These are phyloP conservation scores for Eurystomus gularis DNA, from an alignment of 2,113 vertebrate species.

Conservation along the genomic window DNA sequence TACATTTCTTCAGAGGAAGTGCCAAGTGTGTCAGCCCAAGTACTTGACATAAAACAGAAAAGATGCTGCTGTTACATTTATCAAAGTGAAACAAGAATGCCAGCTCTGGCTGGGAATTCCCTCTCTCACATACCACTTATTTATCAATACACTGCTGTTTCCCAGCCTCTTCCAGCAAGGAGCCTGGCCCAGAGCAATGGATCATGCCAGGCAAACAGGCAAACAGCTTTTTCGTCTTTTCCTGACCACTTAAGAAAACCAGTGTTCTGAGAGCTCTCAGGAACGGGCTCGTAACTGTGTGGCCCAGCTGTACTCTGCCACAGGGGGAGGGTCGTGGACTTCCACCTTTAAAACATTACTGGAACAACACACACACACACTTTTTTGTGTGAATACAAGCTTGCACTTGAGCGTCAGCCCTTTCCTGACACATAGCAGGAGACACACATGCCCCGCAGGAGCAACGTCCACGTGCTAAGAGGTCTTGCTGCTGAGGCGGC, in stretches of 20 bases:
- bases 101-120: neutral
- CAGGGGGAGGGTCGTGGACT: accelerated
- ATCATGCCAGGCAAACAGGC: neutral
- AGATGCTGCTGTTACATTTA: neutral
- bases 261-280: neutral
- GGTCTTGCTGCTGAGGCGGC: neutral
- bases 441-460: accelerated
- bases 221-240: neutral
- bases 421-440: accelerated
- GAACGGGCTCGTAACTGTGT: neutral
- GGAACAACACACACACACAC: neutral
- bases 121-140: neutral
- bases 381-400: neutral
- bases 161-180: neutral
- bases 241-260: neutral
- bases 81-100: neutral
- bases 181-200: neutral
- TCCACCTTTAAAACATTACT: neutral
- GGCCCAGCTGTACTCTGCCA: neutral
- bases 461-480: accelerated
- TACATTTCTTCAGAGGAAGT: neutral
- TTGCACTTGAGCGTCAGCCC: neutral
- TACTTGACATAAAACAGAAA: neutral
- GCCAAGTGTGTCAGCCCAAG: neutral
- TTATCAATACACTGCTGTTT: neutral